Evolutionary conservation across 2,797 vertebrate species (phyloP).

Genomic region (Chelonia mydas): DNA sequence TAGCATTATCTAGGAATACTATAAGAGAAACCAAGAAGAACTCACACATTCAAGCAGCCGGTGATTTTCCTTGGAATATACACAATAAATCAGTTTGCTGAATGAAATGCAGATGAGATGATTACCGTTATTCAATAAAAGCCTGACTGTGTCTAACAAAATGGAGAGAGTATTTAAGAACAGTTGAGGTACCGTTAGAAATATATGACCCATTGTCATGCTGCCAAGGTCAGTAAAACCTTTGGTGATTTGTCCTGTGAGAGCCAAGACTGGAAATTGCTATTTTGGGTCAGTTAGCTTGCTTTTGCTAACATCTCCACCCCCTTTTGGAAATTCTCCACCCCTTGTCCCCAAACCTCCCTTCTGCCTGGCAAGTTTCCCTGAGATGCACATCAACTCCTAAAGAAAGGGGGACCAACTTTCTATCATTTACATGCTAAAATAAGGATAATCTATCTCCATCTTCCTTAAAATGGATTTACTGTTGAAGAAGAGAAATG

Average conservation of each 20-base stretch:
- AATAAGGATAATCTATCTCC: constrained; percentile 57
- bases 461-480: constrained; percentile 55
- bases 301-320: constrained; percentile 43
- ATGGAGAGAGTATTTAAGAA: background rate
- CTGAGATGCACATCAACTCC: constrained; percentile 1
- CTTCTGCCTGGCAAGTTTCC: constrained; percentile 41
- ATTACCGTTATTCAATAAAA: constrained; percentile 29
- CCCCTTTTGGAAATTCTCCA: constrained; percentile 32
- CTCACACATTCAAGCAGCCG: constrained; percentile 15
- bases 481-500: constrained; percentile 57
- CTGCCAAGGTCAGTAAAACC: constrained; percentile 26
- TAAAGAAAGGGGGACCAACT: constrained; percentile 9
- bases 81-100: constrained; percentile 33
- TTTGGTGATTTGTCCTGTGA: constrained; percentile 39
- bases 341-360: constrained; percentile 16
- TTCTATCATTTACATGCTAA: background rate
- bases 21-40: constrained; percentile 50
- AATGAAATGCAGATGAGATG: constrained; percentile 7
- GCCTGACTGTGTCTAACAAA: constrained; percentile 12
- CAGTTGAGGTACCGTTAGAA: background rate
- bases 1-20: constrained; percentile 12
- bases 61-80: constrained; percentile 55
- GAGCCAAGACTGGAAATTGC: background rate
- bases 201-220: background rate
- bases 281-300: constrained; percentile 45